These are phyloP conservation scores for Habrosyne pyritoides DNA, from an alignment of 2,888 invertebrate species.

Conservation along the genomic window DNA sequence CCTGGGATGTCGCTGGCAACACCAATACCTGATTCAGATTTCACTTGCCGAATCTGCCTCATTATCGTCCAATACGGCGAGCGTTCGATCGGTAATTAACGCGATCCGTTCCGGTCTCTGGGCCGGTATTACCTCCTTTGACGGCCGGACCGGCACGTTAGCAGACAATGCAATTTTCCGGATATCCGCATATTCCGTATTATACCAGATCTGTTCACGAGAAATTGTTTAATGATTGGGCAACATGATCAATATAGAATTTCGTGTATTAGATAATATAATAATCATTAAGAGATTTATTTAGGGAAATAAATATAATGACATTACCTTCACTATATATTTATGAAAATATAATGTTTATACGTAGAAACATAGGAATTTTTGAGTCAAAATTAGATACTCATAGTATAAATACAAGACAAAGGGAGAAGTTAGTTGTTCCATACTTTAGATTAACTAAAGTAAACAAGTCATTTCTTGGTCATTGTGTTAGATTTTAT, in stretches of 20 bases:
- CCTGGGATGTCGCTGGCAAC: too few relatives aligned
- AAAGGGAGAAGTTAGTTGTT: too few relatives aligned
- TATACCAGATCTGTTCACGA: not conserved
- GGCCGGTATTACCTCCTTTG: slow-evolving; percentile 38
- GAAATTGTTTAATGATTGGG: slow-evolving; percentile 4
- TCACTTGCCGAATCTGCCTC: not conserved
- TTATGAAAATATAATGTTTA: too few relatives aligned
- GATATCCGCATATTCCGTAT: slow-evolving; percentile 22
- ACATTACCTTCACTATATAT: too few relatives aligned
- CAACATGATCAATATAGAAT: not conserved
- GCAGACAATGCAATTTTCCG: slow-evolving; percentile 38
- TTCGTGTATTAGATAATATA: not conserved
- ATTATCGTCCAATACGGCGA: not conserved
- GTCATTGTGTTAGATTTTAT: too few relatives aligned
- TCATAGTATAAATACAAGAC: too few relatives aligned
- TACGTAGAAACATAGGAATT: too few relatives aligned
- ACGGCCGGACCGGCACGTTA: slow-evolving; percentile 32
- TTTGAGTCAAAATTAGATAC: too few relatives aligned
- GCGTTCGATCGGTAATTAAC: slow-evolving; percentile 26
- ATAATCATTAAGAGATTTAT: too few relatives aligned
- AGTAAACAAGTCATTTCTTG: too few relatives aligned
- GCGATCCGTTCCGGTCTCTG: slow-evolving; percentile 32
- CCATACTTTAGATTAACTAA: too few relatives aligned
- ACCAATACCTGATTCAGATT: not conserved
- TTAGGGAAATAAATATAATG: too few relatives aligned